Evolutionary conservation across 2,113 vertebrate genomes (phyloP).

Genomic region (Oreotrochilus melanogaster): DNA sequence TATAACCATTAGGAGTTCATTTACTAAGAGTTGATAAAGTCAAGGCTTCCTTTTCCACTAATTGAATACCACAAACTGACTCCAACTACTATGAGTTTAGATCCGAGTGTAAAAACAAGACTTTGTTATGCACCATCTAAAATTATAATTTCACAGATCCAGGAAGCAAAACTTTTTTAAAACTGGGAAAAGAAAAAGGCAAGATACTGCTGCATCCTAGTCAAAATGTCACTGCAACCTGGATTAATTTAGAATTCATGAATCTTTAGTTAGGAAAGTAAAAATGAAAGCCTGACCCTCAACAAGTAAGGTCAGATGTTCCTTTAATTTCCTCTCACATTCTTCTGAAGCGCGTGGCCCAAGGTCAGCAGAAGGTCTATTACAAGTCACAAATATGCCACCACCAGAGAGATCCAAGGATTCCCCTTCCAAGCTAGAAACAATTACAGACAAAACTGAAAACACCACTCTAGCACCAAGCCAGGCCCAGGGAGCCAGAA

Average conservation of each 20-base stretch:
- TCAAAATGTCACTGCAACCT: background rate
- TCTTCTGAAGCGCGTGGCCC: background rate
- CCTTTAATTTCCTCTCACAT: background rate
- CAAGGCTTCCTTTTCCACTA: background rate
- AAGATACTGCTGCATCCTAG: background rate
- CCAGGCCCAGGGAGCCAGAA: background rate
- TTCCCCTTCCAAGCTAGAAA: background rate
- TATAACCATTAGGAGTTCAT: background rate
- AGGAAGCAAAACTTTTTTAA: background rate
- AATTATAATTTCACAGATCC: background rate
- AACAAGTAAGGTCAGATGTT: background rate
- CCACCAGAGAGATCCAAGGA: background rate
- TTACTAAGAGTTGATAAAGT: background rate
- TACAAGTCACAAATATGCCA: background rate
- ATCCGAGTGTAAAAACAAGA: background rate
- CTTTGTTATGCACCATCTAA: rapidly evolving
- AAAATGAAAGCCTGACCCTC: background rate
- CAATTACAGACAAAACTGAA: background rate
- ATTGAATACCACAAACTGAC: background rate
- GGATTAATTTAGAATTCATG: background rate
- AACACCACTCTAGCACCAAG: background rate
- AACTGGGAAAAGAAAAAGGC: background rate
- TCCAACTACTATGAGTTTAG: background rate
- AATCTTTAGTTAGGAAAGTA: background rate
- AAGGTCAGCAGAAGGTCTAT: background rate